phyloP scores from a whole-genome alignment of 1,140 invertebrate species.

The Zaprionus tsacasi region DNA sequence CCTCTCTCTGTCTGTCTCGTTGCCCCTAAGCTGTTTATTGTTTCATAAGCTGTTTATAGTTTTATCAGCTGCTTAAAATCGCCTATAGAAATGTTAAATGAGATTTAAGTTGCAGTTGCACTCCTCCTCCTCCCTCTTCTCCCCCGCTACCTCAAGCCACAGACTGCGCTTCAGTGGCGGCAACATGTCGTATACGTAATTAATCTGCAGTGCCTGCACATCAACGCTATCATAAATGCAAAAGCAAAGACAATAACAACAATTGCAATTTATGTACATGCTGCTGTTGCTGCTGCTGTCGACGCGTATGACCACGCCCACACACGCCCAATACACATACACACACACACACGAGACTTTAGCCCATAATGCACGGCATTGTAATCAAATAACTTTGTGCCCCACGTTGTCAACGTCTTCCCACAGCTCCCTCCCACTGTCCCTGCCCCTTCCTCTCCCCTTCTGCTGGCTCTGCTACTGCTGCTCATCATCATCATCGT shows the following conservation, averaged over 20 bases:
- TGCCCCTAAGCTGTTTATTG: background rate
- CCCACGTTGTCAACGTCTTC: background rate
- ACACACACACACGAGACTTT: background rate
- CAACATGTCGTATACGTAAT: conserved; percentile 46
- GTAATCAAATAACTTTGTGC: conserved; percentile 53
- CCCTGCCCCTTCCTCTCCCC: background rate
- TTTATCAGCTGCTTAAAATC: background rate
- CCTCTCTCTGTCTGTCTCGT: too few relatives aligned
- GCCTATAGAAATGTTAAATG: background rate
- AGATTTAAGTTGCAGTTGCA: conserved; percentile 4
- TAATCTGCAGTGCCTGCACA: conserved; percentile 43
- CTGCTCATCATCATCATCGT: background rate
- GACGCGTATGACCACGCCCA: conserved; percentile 6
- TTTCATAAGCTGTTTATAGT: conserved; percentile 1
- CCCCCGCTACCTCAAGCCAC: too few relatives aligned
- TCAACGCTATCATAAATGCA: conserved; percentile 53
- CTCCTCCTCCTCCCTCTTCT: background rate
- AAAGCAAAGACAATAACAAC: conserved; percentile 39
- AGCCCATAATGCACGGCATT: conserved; percentile 54
- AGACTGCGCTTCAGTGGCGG: background rate
- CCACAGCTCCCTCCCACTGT: too few relatives aligned
- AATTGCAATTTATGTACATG: conserved; percentile 44
- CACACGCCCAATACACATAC: background rate
- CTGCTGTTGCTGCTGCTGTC: conserved; percentile 2
- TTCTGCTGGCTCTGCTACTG: background rate